A percentile compares a stretch with the other conserved stretches of the same genome.
Evolutionary conservation across 2,888 invertebrate genomes (phyloP).

Genomic region (Acronicta psi): DNA sequence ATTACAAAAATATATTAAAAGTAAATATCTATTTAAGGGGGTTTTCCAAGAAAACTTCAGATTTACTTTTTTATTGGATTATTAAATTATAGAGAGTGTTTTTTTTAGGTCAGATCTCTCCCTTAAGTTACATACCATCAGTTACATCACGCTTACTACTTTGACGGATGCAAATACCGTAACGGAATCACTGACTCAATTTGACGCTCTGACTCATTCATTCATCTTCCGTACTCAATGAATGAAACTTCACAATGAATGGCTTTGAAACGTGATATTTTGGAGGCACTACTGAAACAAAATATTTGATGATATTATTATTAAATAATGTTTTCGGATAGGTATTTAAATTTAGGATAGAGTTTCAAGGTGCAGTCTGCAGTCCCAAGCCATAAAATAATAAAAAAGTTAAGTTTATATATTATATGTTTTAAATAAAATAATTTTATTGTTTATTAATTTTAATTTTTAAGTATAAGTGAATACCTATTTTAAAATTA

Average conservation of each 20-base stretch:
- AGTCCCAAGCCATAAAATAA: too few relatives aligned
- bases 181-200: conserved; percentile 61
- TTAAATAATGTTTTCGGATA: conserved; percentile 29
- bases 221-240: conserved; percentile 65
- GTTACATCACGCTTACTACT: background rate
- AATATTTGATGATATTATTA: conserved; percentile 34
- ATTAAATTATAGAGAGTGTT: too few relatives aligned
- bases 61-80: too few relatives aligned
- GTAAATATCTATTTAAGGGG: too few relatives aligned
- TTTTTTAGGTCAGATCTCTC: too few relatives aligned
- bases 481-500: too few relatives aligned
- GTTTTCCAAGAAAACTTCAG: too few relatives aligned
- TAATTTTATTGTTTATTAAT: too few relatives aligned
- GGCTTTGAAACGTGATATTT: conserved; percentile 45
- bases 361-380: conserved; percentile 11
- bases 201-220: conserved; percentile 63
- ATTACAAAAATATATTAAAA: too few relatives aligned
- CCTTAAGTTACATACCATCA: background rate
- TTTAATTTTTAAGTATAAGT: too few relatives aligned
- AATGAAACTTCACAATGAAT: conserved; percentile 53
- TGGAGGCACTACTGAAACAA: conserved; percentile 37
- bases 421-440: too few relatives aligned
- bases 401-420: too few relatives aligned
- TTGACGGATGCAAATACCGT: conserved; percentile 42
- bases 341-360: conserved; percentile 24